Base-by-base conservation (phyloP, 2,888 invertebrate species). In the Drosophila parthenogenetica region DNA sequence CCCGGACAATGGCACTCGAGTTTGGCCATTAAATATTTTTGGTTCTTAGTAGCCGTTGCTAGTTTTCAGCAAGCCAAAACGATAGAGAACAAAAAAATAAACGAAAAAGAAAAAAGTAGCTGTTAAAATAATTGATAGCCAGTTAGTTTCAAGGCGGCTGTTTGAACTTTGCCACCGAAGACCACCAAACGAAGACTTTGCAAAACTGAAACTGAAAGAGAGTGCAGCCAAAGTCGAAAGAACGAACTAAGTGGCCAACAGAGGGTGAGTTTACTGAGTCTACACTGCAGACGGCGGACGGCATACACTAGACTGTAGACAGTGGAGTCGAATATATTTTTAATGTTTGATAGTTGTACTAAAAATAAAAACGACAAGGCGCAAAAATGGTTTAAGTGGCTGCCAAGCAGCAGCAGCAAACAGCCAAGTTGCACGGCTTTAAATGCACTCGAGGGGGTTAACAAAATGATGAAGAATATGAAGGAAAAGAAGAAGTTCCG, bases 81-180 rank as follows among this genome's bases (percentile, higher is more conserved):
- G 10, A 32, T 8, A 40, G 10, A 29, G 29, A 29, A 29, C 29
- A 29, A 55, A 46, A 39, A 50, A 58, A 63, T 37, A 68, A 75
- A 2, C 3, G 22, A 80, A 22, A 32, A 50, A 54, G 61, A 32
- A 69, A 29, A 29, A 73, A 71, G 57, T 68, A 79, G 85, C 89
- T 84, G 89, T 86, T 86, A 89, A 87, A 84, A 89, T 86, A 86
- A 86, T 86, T 86, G 85, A 86, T 89, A 72, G 89, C 87, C 81
- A 69, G 84, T 80, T 86, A 73, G 80, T 82, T 83, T 60, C 77
- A 62, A 77, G 86, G 79, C 79, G 81, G 83, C 87, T 73, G 68
- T 85, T 87, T 83, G 79, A 83, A 84, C 82, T 87, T 80, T 73
- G 77, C 74, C 77, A 60, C 68, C 59, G 39, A 29, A 29, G 29